Conservation (phyloP, 2,888 invertebrate genomes). For the Rhorus exstirpatorius region DNA sequence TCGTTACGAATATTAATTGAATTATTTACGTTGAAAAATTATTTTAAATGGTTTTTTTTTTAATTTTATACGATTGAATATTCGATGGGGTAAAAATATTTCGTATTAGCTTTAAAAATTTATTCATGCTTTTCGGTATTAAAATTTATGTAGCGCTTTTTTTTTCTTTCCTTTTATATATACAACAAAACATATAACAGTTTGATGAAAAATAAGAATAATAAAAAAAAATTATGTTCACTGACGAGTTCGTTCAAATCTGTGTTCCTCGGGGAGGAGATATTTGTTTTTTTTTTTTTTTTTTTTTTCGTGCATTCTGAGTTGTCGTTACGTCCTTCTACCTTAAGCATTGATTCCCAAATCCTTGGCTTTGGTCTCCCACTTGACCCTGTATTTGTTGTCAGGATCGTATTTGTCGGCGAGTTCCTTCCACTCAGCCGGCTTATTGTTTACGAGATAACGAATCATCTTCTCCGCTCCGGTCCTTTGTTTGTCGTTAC, state of each 20-base stretch:
- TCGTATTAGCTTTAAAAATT: conserved; percentile 45
- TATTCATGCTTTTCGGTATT: conserved; percentile 43
- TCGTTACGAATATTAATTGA: background rate
- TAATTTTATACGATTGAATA: no score
- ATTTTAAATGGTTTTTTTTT: no score
- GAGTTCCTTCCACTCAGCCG: conserved; percentile 88
- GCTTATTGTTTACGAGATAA: conserved; percentile 89
- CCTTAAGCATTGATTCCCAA: conserved; percentile 57
- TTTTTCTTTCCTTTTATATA: conserved; percentile 22
- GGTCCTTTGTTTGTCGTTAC: conserved; percentile 88
- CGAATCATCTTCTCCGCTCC: conserved; percentile 89
- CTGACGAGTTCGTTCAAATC: conserved; percentile 27
- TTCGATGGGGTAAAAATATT: conserved; percentile 2
- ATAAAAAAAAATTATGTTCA: conserved; percentile 20
- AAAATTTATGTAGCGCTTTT: conserved; percentile 37
- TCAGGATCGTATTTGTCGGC: conserved; percentile 90
- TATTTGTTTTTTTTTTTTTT: background rate
- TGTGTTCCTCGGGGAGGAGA: background rate
- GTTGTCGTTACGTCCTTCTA: background rate
- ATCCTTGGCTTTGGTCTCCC: conserved; percentile 78
- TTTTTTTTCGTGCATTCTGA: background rate
- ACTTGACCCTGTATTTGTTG: conserved; percentile 88
- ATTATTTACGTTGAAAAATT: no score
- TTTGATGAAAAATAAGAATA: conserved; percentile 37
- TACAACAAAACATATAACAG: conserved; percentile 32